Evolutionary conservation across 2,888 invertebrate genomes (phyloP).

Genomic region (Xanthorhoe spadicearia): DNA sequence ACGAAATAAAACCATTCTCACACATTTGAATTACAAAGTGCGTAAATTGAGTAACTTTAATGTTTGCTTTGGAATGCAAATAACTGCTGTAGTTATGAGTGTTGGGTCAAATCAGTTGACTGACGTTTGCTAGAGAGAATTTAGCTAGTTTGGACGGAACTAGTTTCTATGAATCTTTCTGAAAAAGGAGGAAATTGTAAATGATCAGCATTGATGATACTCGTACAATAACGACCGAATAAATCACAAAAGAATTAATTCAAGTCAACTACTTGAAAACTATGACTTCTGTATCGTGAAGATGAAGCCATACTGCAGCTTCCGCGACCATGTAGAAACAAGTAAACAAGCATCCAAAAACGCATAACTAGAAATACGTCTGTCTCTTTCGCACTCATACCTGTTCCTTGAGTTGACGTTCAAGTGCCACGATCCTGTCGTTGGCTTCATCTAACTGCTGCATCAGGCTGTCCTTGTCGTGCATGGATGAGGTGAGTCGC

Average conservation of each 20-base stretch:
- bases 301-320: too few species aligned
- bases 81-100: not conserved
- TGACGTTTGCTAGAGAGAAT: too few species aligned
- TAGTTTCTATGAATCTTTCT: too few species aligned
- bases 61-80: not conserved
- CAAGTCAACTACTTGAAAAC: too few species aligned
- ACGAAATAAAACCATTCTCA: conserved; percentile 24
- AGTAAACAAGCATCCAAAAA: not conserved
- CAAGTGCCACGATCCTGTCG: conserved; percentile 93
- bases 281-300: too few species aligned
- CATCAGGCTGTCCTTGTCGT: conserved; percentile 92
- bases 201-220: too few species aligned
- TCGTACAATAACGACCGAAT: too few species aligned
- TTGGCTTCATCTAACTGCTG: conserved; percentile 95
- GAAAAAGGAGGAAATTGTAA: too few species aligned
- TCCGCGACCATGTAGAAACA: too few species aligned
- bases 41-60: not conserved
- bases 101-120: not conserved
- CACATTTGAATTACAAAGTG: not conserved
- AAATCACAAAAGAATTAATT: too few species aligned
- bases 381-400: conserved; percentile 67
- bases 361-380: not conserved
- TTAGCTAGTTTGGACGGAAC: too few species aligned
- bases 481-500: conserved; percentile 89
- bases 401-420: conserved; percentile 92